Evolutionary conservation across 2,888 invertebrate genomes (phyloP), one percentile per base, ranked within the genome.

Genomic region (Hermaeophaga mercurialis): DNA sequence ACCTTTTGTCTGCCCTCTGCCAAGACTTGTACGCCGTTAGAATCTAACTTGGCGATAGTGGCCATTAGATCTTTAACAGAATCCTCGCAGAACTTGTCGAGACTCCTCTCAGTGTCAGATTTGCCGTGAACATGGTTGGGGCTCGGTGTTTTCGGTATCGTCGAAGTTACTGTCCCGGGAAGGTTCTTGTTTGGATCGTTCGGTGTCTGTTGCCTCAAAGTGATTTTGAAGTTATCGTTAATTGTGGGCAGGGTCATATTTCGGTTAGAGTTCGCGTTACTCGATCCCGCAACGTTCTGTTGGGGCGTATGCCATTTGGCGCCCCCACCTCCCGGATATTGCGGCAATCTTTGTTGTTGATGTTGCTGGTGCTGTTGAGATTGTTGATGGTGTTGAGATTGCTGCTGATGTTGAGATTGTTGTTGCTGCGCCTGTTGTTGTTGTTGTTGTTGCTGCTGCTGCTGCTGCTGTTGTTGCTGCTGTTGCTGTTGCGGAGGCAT

Each of bases 21-120:
- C 65, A 86, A 77, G 6, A 86, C 85, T 73, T 90, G 88, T 59
- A 91, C 91, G 36, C 91, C 91, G 78, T 91, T 91, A 17, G 90
- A 90, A 79, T 91, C 91, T 69, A 92, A 79, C 79, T 91, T 91
- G 61, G 91, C 91, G 74, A 92, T 91, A 56, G 91, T 91, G 56
- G 90, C 89, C 88, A 91, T 90, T 64, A 92, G 80, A 80, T 91
- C 91, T 73, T 90, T 90, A 59, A 91, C 88, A 1, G 90, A 90
- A 73, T 91, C 91, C 74, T 90, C 89, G 76, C 91, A 90, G 74
- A 89, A 89, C 74, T 89, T 89, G 78, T 91, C 91, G 70, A 92
- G 81, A 65, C 82, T 84, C 64, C 84, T 82, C 58, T 85, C 85
- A 26, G 85, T 83, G 67, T 85, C 86, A 64, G 80, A 67, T 38